Evolutionary conservation across 1,140 invertebrate genomes (phyloP).

Genomic region (Drosophila repleta): DNA sequence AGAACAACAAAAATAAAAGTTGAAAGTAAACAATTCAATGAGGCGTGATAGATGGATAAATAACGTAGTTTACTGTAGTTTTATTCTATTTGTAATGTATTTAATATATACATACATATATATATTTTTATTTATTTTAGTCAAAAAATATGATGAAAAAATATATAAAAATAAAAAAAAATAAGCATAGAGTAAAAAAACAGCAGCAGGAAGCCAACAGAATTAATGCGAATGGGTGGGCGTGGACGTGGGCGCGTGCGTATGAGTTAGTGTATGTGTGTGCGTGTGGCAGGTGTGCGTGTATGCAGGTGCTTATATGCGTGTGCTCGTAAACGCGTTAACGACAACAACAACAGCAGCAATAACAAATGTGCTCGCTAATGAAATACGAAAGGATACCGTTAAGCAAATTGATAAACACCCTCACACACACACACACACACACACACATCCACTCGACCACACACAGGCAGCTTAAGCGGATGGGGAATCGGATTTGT

Average conservation of each 20-base stretch:
- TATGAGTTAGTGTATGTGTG: background rate
- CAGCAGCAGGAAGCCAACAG: slow-evolving; percentile 21
- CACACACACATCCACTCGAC: slow-evolving; percentile 17
- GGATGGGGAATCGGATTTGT: slow-evolving; percentile 1
- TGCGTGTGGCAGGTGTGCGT: slow-evolving; percentile 1
- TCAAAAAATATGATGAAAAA: slow-evolving; percentile 13
- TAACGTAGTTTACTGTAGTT: slow-evolving; percentile 35
- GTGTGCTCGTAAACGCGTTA: slow-evolving; percentile 31
- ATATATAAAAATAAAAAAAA: slow-evolving; percentile 14
- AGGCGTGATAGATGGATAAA: slow-evolving; percentile 68
- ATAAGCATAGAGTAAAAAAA: slow-evolving; percentile 6
- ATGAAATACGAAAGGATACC: slow-evolving; percentile 34
- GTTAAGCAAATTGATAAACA: slow-evolving; percentile 67
- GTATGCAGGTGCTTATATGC: slow-evolving; percentile 20
- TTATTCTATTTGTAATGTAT: slow-evolving; percentile 14
- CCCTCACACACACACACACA: slow-evolving; percentile 10
- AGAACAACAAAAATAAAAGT: slow-evolving; percentile 27
- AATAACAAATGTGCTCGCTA: slow-evolving; percentile 8
- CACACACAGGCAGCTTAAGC: slow-evolving; percentile 9
- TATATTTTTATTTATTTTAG: slow-evolving; percentile 1
- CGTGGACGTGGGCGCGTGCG: slow-evolving; percentile 13
- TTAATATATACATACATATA: too few relatives aligned
- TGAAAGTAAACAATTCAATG: slow-evolving; percentile 63
- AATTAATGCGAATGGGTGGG: background rate
- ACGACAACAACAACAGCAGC: slow-evolving; percentile 17